phyloP scores from a whole-genome alignment of 2,888 invertebrate species.

The Pseudococcus viburni region DNA sequence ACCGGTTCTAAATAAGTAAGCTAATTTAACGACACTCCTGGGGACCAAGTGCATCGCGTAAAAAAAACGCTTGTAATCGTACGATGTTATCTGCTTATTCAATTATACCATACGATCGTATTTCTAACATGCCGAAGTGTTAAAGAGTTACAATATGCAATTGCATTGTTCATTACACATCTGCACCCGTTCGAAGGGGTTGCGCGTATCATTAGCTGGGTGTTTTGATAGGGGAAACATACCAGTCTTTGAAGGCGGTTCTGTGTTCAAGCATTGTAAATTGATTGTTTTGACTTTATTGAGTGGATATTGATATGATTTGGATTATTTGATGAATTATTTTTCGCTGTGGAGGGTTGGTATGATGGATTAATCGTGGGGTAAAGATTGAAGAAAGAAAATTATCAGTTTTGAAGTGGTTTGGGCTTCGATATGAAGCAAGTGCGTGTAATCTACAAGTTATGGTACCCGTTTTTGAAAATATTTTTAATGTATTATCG shows the following conservation, averaged over 20 bases:
- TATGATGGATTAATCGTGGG: not conserved
- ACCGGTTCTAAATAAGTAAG: not conserved
- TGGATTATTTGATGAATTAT: conserved; percentile 12
- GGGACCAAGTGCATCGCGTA: not conserved
- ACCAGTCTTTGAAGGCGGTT: not conserved
- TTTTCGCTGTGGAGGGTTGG: not conserved
- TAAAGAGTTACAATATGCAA: conserved; percentile 34
- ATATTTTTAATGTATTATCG: too few species aligned
- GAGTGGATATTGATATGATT: conserved; percentile 29
- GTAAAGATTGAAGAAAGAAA: not conserved
- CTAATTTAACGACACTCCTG: conserved; percentile 2
- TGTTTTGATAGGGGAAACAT: conserved; percentile 21
- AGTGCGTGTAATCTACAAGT: too few species aligned
- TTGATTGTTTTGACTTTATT: conserved; percentile 38
- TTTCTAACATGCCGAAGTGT: conserved; percentile 34
- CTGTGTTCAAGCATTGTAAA: not conserved
- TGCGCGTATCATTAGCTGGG: not conserved
- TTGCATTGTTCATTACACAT: conserved; percentile 46
- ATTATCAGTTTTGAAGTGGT: not conserved
- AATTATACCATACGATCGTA: not conserved
- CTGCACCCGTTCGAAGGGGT: conserved; percentile 44
- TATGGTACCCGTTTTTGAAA: too few species aligned
- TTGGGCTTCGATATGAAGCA: not conserved
- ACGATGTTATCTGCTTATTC: conserved; percentile 20
- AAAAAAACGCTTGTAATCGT: not conserved